Evolutionary conservation across 2,797 vertebrate genomes (phyloP), one percentile per base, ranked within the genome.

Genomic region (Menidia menidia): DNA sequence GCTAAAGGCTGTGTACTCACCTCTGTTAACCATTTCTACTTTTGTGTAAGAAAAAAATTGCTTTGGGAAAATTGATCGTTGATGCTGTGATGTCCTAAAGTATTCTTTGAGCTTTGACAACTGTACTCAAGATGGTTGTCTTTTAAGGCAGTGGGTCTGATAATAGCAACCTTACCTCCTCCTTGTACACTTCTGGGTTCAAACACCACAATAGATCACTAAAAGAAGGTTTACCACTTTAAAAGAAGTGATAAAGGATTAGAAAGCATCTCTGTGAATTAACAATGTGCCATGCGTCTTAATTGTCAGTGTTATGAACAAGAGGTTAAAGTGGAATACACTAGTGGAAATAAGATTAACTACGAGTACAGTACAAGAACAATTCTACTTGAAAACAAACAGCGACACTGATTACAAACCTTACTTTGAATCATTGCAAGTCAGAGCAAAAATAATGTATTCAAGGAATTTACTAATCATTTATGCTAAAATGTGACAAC

Each of bases 31-130:
- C 35, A 4, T 39, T 39, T 66, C 71, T 79, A 73, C 78, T 84
- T 81, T 65, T 76, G 33, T 47, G 75, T 60, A 54, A 83, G 81
- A 75, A 78, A 80, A 74, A 85, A 86, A 90, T 81, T 77, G 68
- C 86, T 87, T 89, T 82, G 83, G 80, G 73, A 67, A 84, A 88
- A 89, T 89, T 86, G 68, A 88, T 89, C 88, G 77, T 86, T 80
- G 81, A 68, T 68, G 66, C 80, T 82, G 85, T 88, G 81, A 83
- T 82, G 84, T 81, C 80, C 65, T 63, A 68, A 80, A 86, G 82
- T 82, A 81, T 69, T 78, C 63, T 81, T 70, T 83, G 73, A 84
- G 73, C 61, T 79, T 75, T 83, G 86, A 81, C 66, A 60, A 48
- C 72, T 76, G 67, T 73, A 77, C 77, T 87, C 81, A 87, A 59